Evolutionary conservation across 2,113 vertebrate genomes (phyloP), one percentile per base, ranked within the genome.

Genomic region (Rostratula benghalensis): DNA sequence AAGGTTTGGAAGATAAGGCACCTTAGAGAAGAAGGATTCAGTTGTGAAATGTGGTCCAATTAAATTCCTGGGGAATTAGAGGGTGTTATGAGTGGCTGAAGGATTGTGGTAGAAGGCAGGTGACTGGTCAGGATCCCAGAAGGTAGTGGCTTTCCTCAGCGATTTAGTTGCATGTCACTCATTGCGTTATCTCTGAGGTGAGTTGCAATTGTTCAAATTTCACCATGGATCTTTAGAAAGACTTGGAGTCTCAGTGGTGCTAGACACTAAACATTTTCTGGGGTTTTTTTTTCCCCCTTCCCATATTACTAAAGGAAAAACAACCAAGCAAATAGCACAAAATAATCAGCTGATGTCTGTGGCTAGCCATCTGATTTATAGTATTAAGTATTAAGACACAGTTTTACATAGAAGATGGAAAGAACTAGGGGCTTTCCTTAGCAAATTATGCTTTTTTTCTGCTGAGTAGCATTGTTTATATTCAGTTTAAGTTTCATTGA

Each of bases 241-340:
- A 22, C 28, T 39, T 59, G 45, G 77, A 60, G 65, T 83, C 37
- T 51, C 18, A 27, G 50, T 18, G 27, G 8, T 35, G 59, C 25
- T 45, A 70, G 57, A 11, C 39, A 28, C 28, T 78, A 46, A 59
- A 63, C 6, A 13, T 50, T 19, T 54, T 68, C 4, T 33, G 27
- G 8, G 7, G 12, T 23, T 6, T 9, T 11, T 30, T 7, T 9
- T 11, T 9, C 3, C 3, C 2, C 7, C 7, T 2, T 30, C 6
- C 19, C 13, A 1, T 31, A 37, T 60, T 45, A 46, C 6, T 50
- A 27, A 17, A 56, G 31, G 13, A 18, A 77, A 61, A 90, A 4
- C 18, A 82, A 23, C 19, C 7, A 31, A 83, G 24, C 9, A 67
- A 41, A 48, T 2, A 3, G 12, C 54, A 33, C 35, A 46, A 56